Conservation (phyloP, 2,113 vertebrate genomes). For the Serilophus lunatus region DNA sequence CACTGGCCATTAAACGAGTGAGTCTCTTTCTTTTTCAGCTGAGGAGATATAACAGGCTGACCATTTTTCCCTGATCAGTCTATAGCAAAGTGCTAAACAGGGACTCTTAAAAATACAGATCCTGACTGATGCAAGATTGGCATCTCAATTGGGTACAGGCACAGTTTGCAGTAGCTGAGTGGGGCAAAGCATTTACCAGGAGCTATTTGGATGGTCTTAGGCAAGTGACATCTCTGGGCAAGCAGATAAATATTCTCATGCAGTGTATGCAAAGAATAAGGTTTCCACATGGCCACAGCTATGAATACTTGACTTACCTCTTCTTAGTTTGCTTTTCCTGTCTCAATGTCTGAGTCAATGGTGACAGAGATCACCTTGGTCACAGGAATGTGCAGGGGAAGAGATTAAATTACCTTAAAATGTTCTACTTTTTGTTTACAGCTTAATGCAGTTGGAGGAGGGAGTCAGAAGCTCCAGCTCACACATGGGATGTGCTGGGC, state of each 20-base stretch:
- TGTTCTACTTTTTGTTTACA: not conserved
- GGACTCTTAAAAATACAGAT: not conserved
- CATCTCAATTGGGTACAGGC: not conserved
- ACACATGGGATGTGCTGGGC: not conserved
- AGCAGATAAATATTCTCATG: not conserved
- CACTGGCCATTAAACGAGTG: not conserved
- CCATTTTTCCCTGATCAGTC: not conserved
- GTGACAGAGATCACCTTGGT: not conserved
- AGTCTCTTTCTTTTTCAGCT: not conserved
- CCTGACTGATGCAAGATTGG: fast-evolving
- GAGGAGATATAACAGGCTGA: not conserved
- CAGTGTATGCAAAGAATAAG: not conserved
- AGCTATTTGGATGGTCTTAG: not conserved
- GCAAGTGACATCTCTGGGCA: not conserved
- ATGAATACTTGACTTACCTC: not conserved
- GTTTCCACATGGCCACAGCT: not conserved
- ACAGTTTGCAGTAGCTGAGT: fast-evolving
- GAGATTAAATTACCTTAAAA: not conserved
- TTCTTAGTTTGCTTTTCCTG: not conserved
- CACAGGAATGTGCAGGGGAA: not conserved
- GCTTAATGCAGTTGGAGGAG: fast-evolving
- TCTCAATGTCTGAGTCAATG: fast-evolving
- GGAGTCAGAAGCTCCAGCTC: not conserved
- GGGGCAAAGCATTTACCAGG: not conserved
- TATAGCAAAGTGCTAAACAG: not conserved